phyloP scores from a whole-genome alignment of 2,113 vertebrate species.

The Spheniscus mendiculus region DNA sequence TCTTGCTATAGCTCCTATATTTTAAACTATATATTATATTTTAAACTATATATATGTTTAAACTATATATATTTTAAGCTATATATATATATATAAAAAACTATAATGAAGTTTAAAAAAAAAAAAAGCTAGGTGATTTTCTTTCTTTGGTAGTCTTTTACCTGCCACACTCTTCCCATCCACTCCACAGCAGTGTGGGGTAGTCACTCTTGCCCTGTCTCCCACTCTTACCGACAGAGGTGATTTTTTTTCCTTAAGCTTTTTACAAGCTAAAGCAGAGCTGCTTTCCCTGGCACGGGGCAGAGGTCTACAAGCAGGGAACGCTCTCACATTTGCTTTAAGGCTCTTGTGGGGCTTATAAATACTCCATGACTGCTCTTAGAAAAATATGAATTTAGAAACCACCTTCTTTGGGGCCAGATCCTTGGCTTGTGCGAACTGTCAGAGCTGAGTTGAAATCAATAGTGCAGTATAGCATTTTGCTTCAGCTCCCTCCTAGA shows the following conservation, averaged over 20 bases:
- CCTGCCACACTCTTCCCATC: neutral
- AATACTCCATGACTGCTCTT: neutral
- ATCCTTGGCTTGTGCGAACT: neutral
- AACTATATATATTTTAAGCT: neutral
- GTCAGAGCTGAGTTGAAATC: neutral
- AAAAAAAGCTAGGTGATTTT: neutral
- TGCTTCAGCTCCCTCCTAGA: neutral
- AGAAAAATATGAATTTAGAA: conserved; percentile 1
- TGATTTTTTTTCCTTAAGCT: neutral
- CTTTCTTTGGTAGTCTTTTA: neutral
- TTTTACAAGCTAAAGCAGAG: neutral
- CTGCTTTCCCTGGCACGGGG: neutral
- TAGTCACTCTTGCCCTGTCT: neutral
- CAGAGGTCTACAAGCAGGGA: neutral
- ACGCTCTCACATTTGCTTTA: neutral
- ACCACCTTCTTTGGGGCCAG: neutral
- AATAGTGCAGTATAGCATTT: neutral
- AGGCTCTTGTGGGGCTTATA: neutral
- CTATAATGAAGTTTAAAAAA: neutral
- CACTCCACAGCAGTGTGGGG: neutral
- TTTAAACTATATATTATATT: neutral
- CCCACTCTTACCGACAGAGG: neutral
- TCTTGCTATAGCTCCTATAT: neutral
- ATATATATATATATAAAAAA: neutral
- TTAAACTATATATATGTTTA: neutral